Evolutionary conservation across 2,888 invertebrate species (phyloP), one percentile per base, ranked within the genome.

Genomic region (Eurois occulta): DNA sequence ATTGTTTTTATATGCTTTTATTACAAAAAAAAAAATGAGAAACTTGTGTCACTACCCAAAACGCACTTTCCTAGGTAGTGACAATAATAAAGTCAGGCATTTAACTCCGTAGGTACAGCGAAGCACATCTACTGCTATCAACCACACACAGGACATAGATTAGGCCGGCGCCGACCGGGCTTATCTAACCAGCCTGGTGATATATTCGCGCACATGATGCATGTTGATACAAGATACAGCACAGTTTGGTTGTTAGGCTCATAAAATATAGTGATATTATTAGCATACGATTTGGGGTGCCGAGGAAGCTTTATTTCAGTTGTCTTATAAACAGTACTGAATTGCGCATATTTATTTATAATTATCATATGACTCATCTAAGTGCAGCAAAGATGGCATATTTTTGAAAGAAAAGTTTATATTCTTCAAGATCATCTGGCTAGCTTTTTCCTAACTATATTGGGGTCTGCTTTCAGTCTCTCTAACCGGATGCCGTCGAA

Each of bases 171-270:
- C 85, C 75, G 71, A 28, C 60, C 58, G 5, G 41, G 85, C 85
- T 85, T 85, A 85, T 85, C 85, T 80, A 69, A 52, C 72, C 72
- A 58, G 60, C 10, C 55, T 84, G 52, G 68, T 85, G 81, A 87
- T 87, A 74, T 81, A 85, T 87, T 86, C 73, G 68, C 62, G 24
- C 65, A 69, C 55, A 85, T 87, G 76, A 87, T 85, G 75, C 62
- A 81, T 85, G 72, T 68, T 84, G 74, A 75, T 87, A 87, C 62
- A 71, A 71, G 72, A 78, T 72, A 75, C 75, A 83, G 67, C n/a
- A 55, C 55, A 68, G 73, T 74, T 78, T 65, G 43, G 64, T 75
- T 75, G 72, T 71, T 84, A 73, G 46, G 65, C 80, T 79, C 73
- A 65, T 84, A 76, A 75, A 80, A 60, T 58, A 65, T 67, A 72